Conservation (phyloP, 2,888 invertebrate genomes). For the Empis stercorea region DNA sequence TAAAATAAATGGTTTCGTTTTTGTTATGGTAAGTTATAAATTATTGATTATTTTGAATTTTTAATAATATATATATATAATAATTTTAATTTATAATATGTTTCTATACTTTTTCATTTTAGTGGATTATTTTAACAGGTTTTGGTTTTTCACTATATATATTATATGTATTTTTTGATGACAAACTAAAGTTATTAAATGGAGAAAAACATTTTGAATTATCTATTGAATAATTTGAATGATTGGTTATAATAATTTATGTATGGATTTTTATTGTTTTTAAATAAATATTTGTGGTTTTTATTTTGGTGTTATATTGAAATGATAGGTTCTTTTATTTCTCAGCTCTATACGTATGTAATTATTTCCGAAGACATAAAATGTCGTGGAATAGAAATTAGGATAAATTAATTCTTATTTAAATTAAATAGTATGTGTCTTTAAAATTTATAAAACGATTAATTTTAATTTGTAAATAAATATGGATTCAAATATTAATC, state of each 20-base stretch:
- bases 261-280: neutral
- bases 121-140: neutral
- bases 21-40: neutral
- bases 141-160: neutral
- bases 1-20: neutral
- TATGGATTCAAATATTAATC: no score
- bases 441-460: no score
- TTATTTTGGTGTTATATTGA: no score
- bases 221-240: neutral
- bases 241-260: no score
- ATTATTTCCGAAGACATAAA: no score
- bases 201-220: neutral
- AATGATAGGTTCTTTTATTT: neutral
- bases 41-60: neutral
- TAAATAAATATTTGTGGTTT: no score
- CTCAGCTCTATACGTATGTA: neutral
- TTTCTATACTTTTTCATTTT: neutral
- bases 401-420: no score
- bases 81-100: no score
- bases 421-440: no score
- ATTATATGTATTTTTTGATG: neutral
- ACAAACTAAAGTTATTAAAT: neutral
- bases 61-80: no score
- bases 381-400: no score
- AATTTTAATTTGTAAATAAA: no score